These are phyloP conservation scores for Phengaris alcon DNA, from an alignment of 2,888 invertebrate genomes.

Conservation along the genomic window DNA sequence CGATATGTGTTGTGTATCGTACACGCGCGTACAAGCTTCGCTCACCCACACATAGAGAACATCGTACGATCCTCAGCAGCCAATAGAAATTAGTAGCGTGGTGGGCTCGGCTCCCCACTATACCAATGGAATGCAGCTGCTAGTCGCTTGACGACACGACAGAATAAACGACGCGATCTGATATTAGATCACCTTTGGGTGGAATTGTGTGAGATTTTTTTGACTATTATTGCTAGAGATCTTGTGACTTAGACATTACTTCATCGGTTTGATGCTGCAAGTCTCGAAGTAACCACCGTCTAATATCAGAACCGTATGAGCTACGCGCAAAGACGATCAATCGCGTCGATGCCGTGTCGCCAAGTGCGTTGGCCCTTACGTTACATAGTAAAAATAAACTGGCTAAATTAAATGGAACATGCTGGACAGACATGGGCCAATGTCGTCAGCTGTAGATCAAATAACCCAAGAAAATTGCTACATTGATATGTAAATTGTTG, in stretches of 20 bases:
- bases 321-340: too few relatives aligned
- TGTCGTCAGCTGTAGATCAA: constrained; percentile 30
- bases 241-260: background rate
- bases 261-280: background rate
- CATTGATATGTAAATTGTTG: constrained; percentile 1
- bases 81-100: constrained; percentile 59
- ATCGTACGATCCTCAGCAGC: constrained; percentile 71
- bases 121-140: constrained; percentile 63
- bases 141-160: constrained; percentile 42
- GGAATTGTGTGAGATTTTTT: too few relatives aligned
- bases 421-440: constrained; percentile 44
- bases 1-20: constrained; percentile 50
- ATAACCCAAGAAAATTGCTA: background rate
- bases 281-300: too few relatives aligned
- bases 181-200: background rate
- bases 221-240: background rate
- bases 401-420: constrained; percentile 55
- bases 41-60: constrained; percentile 59
- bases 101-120: constrained; percentile 78
- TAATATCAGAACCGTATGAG: too few relatives aligned
- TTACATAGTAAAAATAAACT: constrained; percentile 67
- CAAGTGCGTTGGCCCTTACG: background rate
- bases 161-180: background rate
- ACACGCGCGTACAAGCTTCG: constrained; percentile 35
- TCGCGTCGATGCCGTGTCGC: background rate